phyloP scores from a whole-genome alignment of 2,888 invertebrate genomes.

The Tineola bisselliella region DNA sequence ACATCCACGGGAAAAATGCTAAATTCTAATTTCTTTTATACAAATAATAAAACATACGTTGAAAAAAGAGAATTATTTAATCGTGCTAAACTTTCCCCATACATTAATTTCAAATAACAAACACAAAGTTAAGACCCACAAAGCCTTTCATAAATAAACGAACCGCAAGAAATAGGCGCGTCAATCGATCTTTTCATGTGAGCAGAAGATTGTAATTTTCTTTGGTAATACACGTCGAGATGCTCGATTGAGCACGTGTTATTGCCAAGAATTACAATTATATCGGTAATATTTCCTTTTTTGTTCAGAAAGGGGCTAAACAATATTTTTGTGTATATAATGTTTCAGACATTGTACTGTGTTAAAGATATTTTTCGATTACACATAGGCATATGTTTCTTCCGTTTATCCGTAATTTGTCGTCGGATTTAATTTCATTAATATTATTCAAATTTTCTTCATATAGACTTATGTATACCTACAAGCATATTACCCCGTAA shows the following conservation, averaged over 20 bases:
- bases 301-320: neutral
- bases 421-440: too few relatives aligned
- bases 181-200: conserved; percentile 13
- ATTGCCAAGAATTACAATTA: conserved; percentile 23
- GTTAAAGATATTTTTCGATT: too few relatives aligned
- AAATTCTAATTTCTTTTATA: too few relatives aligned
- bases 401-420: too few relatives aligned
- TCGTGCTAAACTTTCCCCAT: neutral
- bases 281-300: neutral
- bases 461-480: too few relatives aligned
- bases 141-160: conserved; percentile 13
- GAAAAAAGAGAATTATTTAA: neutral
- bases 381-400: too few relatives aligned
- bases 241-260: conserved; percentile 28
- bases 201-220: conserved; percentile 19
- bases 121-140: neutral
- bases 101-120: conserved; percentile 3
- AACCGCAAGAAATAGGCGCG: conserved; percentile 19
- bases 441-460: too few relatives aligned
- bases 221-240: conserved; percentile 19
- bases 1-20: too few relatives aligned
- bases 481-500: too few relatives aligned
- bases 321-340: too few relatives aligned
- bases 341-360: too few relatives aligned
- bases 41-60: neutral